Conservation (phyloP, 2,888 invertebrate species). For the Acronicta aceris region DNA sequence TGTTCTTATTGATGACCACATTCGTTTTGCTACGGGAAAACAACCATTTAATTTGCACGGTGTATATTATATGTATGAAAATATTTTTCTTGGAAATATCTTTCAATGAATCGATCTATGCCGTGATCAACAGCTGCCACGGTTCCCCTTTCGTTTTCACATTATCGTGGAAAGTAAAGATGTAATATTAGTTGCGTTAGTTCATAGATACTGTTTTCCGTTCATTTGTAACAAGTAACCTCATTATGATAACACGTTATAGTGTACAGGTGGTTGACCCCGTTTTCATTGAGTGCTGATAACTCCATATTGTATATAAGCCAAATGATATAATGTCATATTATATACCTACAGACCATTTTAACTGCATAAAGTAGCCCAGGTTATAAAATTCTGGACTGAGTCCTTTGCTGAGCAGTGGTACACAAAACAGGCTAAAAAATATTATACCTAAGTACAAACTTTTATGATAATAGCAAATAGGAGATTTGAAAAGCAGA, state of each 20-base stretch:
- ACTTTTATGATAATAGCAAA: not conserved
- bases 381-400: no score
- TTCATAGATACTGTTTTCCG: conserved; percentile 9
- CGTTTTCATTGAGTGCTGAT: conserved; percentile 47
- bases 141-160: not conserved
- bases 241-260: conserved; percentile 39
- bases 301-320: conserved; percentile 7
- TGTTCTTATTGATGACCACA: no score
- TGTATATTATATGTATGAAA: no score
- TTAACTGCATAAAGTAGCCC: no score
- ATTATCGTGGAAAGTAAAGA: conserved; percentile 1
- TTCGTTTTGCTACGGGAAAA: no score
- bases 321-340: conserved; percentile 2
- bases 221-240: conserved; percentile 24
- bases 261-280: conserved; percentile 35
- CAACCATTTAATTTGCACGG: no score
- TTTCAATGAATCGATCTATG: not conserved
- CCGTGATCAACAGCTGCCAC: not conserved
- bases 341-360: no score
- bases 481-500: no score
- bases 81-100: no score
- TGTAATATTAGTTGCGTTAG: conserved; percentile 5
- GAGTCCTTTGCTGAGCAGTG: no score
- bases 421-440: no score
- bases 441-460: not conserved